These are phyloP conservation scores for Spodoptera littoralis DNA, from an alignment of 2,888 invertebrate species.

Conservation along the genomic window DNA sequence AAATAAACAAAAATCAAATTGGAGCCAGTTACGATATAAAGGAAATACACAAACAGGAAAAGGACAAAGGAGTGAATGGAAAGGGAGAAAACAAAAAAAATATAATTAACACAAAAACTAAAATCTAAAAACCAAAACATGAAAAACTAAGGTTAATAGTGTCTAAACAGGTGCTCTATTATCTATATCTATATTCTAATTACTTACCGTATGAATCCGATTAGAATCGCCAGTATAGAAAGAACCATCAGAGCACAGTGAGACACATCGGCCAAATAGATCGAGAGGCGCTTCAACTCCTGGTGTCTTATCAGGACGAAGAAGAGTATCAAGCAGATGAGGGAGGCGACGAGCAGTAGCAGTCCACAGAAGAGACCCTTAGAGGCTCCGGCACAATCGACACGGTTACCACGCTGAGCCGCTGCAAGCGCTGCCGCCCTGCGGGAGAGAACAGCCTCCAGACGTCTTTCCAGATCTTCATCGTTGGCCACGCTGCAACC, in stretches of 20 bases:
- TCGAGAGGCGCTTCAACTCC: slow-evolving; percentile 94
- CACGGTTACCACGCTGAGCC: slow-evolving; percentile 94
- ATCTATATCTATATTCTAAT: slow-evolving; percentile 15
- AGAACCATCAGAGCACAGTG: slow-evolving; percentile 96
- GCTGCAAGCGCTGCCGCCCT: slow-evolving; percentile 96
- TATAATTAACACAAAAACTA: slow-evolving; percentile 50
- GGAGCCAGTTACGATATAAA: slow-evolving; percentile 54
- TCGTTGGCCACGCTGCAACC: slow-evolving; percentile 90
- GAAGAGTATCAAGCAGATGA: slow-evolving; percentile 98
- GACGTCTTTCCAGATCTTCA: slow-evolving; percentile 95
- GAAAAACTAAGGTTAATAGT: slow-evolving; percentile 1
- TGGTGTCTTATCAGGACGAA: slow-evolving; percentile 97
- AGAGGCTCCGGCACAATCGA: slow-evolving; percentile 98
- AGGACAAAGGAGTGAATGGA: slow-evolving; percentile 36
- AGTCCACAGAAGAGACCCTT: slow-evolving; percentile 97
- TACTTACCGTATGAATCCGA: slow-evolving; percentile 95
- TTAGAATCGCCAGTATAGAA: slow-evolving; percentile 95
- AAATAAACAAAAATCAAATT: slow-evolving; percentile 53
- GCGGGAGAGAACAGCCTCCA: slow-evolving; percentile 96
- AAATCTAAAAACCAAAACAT: slow-evolving; percentile 23
- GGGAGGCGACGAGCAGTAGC: slow-evolving; percentile 95
- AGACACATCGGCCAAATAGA: slow-evolving; percentile 97
- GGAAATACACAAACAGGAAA: slow-evolving; percentile 40
- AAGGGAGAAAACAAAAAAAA: slow-evolving; percentile 58
- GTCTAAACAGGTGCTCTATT: slow-evolving; percentile 14